Conservation (phyloP, 2,113 vertebrate species). For the Menidia beryllina region DNA sequence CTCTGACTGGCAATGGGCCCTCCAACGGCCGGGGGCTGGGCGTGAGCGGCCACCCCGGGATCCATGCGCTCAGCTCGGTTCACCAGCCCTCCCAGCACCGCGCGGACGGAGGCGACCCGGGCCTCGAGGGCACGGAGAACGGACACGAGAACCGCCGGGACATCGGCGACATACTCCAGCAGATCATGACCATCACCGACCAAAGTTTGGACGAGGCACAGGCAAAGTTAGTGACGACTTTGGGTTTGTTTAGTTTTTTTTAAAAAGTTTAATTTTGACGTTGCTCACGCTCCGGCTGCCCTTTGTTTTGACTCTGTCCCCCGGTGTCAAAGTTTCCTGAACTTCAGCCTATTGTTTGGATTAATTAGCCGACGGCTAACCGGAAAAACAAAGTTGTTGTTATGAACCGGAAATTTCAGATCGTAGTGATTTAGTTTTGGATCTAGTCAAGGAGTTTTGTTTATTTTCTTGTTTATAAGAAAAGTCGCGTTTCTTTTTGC, state of each 20-base stretch:
- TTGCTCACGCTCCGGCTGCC: neutral
- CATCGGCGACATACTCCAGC: slow-evolving; percentile 97
- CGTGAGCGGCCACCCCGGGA: slow-evolving; percentile 79
- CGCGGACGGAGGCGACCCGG: slow-evolving; percentile 80
- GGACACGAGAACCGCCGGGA: slow-evolving; percentile 92
- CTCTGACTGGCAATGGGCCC: slow-evolving; percentile 83
- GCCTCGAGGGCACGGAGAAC: slow-evolving; percentile 93
- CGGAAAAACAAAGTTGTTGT: neutral
- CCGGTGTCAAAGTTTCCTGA: slow-evolving; percentile 70
- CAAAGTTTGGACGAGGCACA: slow-evolving; percentile 99
- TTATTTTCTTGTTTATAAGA: neutral
- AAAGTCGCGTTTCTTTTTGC: slow-evolving; percentile 5
- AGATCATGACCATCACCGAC: slow-evolving; percentile 99
- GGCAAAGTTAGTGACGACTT: slow-evolving; percentile 87
- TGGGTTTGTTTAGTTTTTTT: neutral
- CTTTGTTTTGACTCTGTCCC: slow-evolving; percentile 43
- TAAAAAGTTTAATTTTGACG: neutral
- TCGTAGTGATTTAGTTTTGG: accelerated
- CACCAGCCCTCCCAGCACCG: slow-evolving; percentile 78
- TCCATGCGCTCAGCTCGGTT: slow-evolving; percentile 79
- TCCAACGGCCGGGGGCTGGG: slow-evolving; percentile 82
- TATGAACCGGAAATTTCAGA: accelerated
- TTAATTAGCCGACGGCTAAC: slow-evolving; percentile 20
- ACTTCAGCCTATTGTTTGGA: slow-evolving; percentile 63
- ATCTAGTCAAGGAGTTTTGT: neutral